Conservation (phyloP, 2,888 invertebrate species). For the Tachina lurida region DNA sequence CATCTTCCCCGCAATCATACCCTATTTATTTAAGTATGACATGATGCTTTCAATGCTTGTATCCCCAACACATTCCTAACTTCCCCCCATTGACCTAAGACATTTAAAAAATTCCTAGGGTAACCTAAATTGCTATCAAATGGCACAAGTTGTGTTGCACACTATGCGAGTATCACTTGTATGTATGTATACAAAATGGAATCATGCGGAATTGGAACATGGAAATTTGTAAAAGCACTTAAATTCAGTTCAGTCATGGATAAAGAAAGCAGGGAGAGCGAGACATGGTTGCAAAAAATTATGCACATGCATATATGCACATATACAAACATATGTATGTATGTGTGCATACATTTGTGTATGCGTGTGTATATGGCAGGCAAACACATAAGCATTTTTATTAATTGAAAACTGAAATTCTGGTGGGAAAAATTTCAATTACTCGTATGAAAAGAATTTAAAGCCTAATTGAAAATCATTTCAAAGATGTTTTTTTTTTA, state of each 20-base stretch:
- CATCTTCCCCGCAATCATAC: not conserved
- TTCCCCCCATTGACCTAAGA: constrained; percentile 64
- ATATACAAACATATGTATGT: not conserved
- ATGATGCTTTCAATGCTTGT: constrained; percentile 14
- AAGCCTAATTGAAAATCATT: constrained; percentile 39
- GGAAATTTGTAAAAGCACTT: not conserved
- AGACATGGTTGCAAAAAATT: not conserved
- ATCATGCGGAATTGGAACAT: constrained; percentile 51
- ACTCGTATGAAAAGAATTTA: constrained; percentile 27
- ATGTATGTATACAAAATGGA: constrained; percentile 8
- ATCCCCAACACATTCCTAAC: constrained; percentile 4
- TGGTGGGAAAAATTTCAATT: constrained; percentile 52
- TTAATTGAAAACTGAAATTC: constrained; percentile 58
- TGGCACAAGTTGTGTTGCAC: constrained; percentile 60
- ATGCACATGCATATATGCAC: not conserved
- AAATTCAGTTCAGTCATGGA: not conserved
- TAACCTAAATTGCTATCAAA: constrained; percentile 69
- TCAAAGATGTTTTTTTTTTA: not conserved
- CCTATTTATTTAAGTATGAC: not conserved
- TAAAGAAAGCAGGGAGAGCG: not conserved
- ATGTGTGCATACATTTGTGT: not conserved
- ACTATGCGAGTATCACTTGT: too few relatives aligned
- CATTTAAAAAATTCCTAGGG: constrained; percentile 68
- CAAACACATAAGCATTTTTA: constrained; percentile 9
- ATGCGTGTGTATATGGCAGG: not conserved